Conservation (phyloP, 2,797 vertebrate species). For the Chaetodon trifasciatus region DNA sequence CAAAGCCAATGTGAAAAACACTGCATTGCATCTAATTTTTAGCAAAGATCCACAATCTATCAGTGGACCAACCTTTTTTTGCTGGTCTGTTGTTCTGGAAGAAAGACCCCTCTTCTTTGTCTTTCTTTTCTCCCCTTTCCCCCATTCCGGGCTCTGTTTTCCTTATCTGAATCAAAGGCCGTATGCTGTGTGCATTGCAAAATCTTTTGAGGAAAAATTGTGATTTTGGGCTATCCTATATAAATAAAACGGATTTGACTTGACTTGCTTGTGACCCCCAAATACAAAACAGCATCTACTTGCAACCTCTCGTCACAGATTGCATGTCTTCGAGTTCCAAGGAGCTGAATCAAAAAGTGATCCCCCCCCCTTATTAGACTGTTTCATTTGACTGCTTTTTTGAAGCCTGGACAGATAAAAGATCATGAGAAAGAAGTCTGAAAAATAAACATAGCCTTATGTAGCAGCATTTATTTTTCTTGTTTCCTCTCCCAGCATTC, state of each 20-base stretch:
- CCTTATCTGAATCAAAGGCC: not conserved
- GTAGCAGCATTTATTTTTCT: not conserved
- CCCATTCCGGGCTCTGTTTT: not conserved
- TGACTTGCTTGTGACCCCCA: not conserved
- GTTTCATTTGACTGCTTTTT: not conserved
- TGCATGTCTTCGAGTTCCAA: not conserved
- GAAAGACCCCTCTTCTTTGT: not conserved
- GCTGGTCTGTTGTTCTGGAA: not conserved
- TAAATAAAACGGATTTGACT: conserved; percentile 5
- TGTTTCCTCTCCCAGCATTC: not conserved
- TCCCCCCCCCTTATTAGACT: not conserved
- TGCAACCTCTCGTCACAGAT: not conserved
- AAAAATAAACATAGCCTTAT: not conserved
- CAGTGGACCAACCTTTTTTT: not conserved
- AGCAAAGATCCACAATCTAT: too few species aligned
- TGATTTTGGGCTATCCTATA: not conserved
- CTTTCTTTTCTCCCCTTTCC: not conserved
- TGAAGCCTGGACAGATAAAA: conserved; percentile 2
- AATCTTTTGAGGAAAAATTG: not conserved
- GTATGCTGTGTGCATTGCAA: not conserved
- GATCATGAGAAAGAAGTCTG: not conserved
- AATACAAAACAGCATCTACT: not conserved
- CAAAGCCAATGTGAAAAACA: not conserved
- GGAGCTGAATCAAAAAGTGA: not conserved
- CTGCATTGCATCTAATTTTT: not conserved